Percentiles rank a stretch among this genome's conserved stretches.
Conservation (phyloP, 2,888 invertebrate genomes). For the Bombyx huttoni region DNA sequence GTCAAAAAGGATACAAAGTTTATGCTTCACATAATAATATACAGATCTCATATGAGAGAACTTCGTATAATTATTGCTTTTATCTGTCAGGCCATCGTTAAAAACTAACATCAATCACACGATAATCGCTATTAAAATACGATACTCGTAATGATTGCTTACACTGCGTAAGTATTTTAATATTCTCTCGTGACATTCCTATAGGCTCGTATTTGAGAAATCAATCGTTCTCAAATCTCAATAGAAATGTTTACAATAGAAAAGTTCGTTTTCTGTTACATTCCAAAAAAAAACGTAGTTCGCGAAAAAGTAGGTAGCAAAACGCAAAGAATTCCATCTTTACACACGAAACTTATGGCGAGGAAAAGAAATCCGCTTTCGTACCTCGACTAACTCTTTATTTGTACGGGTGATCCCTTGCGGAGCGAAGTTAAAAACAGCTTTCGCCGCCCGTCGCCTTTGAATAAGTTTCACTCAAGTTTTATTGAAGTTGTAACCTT, state of each 20-base stretch:
- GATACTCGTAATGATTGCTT: too few relatives aligned
- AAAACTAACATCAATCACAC: too few relatives aligned
- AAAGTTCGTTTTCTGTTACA: background rate
- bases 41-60: too few relatives aligned
- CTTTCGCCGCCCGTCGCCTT: conserved; percentile 47
- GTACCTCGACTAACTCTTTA: conserved; percentile 54
- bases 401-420: conserved; percentile 56
- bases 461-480: conserved; percentile 44
- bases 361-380: conserved; percentile 43
- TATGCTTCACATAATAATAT: too few relatives aligned
- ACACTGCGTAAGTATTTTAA: too few relatives aligned
- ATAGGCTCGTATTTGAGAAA: too few relatives aligned
- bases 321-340: conserved; percentile 24
- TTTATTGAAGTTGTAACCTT: conserved; percentile 55
- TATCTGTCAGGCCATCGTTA: too few relatives aligned
- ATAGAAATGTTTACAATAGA: background rate
- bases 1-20: too few relatives aligned
- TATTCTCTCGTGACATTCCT: too few relatives aligned
- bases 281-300: background rate
- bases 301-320: conserved; percentile 7
- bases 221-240: conserved; percentile 3
- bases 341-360: conserved; percentile 27
- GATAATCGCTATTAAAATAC: too few relatives aligned
- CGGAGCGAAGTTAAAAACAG: conserved; percentile 65
- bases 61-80: too few relatives aligned